Evolutionary conservation across 2,797 vertebrate genomes (phyloP).

Genomic region (Nothura maculosa): DNA sequence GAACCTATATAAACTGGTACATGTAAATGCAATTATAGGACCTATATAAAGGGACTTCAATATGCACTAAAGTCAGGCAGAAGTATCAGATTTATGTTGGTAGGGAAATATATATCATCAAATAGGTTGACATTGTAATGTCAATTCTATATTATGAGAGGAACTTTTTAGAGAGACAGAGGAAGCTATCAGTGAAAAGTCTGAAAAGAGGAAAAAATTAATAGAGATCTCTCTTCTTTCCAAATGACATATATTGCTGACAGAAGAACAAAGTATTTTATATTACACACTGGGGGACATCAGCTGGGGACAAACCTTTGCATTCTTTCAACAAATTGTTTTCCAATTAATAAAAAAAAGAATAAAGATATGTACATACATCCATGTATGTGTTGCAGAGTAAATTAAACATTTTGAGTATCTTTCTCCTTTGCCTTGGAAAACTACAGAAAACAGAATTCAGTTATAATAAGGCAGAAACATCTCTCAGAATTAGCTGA

Average conservation of each 20-base stretch:
- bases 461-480: fast-evolving
- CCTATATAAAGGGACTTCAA: neutral
- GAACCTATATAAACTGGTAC: neutral
- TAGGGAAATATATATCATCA: neutral
- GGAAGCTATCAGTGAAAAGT: neutral
- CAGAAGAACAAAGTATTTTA: neutral
- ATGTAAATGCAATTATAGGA: neutral
- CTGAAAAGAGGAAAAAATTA: neutral
- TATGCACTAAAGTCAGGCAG: neutral
- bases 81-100: neutral
- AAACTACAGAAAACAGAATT: neutral
- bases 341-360: neutral
- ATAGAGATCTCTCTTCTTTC: neutral
- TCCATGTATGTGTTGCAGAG: neutral
- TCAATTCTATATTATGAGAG: neutral
- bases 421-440: neutral
- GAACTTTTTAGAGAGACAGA: neutral
- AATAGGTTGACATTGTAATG: neutral
- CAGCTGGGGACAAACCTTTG: neutral
- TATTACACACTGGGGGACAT: neutral
- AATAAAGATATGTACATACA: neutral
- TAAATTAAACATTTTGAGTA: neutral
- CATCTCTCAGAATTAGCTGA: neutral
- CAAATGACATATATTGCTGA: neutral
- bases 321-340: neutral